Percentiles rank a stretch among this genome's conserved stretches.
Evolutionary conservation across 2,113 vertebrate species (phyloP).

Genomic region (Campylorhamphus procurvoides): DNA sequence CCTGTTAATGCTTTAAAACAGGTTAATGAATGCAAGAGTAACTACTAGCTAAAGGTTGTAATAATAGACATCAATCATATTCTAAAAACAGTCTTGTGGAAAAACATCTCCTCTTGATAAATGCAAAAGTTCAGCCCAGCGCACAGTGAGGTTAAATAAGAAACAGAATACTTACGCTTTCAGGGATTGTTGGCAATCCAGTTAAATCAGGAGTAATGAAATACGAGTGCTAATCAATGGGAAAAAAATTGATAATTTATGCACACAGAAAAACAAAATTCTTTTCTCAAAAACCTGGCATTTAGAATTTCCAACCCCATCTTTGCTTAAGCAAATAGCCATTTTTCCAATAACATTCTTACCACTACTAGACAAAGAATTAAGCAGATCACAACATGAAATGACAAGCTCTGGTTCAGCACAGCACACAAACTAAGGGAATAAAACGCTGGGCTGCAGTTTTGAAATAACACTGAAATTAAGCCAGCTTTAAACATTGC

Average conservation of each 20-base stretch:
- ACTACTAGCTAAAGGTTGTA: background rate
- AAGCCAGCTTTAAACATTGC: background rate
- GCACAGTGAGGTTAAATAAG: background rate
- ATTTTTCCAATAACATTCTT: background rate
- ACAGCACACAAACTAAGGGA: background rate
- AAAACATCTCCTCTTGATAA: background rate
- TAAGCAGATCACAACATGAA: background rate
- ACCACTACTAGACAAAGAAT: slow-evolving; percentile 19
- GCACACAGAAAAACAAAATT: background rate
- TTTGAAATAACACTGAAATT: background rate
- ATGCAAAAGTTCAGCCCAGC: background rate
- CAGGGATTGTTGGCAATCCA: slow-evolving; percentile 97
- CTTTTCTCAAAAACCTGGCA: background rate
- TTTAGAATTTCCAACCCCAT: slow-evolving; percentile 3
- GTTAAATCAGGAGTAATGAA: slow-evolving; percentile 96
- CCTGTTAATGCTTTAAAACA: background rate
- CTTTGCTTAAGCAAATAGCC: slow-evolving; percentile 3
- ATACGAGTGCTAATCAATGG: slow-evolving; percentile 85
- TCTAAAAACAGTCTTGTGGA: background rate
- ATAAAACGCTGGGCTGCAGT: background rate
- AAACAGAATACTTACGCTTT: slow-evolving; percentile 89
- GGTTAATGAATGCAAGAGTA: background rate
- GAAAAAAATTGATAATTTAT: slow-evolving; percentile 39
- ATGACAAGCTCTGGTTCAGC: slow-evolving; percentile 21
- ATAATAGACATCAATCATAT: background rate